Percentiles rank a stretch among this genome's conserved stretches.
phyloP scores from a whole-genome alignment of 2,113 vertebrate species.

The Peromyscus leucopus region DNA sequence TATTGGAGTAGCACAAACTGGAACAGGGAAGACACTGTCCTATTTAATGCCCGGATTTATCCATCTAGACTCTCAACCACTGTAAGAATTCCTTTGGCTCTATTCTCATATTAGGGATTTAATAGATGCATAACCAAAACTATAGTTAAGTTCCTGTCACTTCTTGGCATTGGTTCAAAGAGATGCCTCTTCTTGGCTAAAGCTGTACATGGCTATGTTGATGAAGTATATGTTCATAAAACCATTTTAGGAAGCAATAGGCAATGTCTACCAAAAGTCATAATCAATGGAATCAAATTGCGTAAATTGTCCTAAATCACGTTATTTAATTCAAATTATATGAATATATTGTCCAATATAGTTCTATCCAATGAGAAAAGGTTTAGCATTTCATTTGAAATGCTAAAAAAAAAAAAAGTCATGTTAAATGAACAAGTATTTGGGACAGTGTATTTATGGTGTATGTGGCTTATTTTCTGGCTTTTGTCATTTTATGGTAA shows the following conservation, averaged over 20 bases:
- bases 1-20: conserved; percentile 97
- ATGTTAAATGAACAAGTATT: background rate
- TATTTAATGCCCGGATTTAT: conserved; percentile 98
- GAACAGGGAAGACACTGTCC: conserved; percentile 96
- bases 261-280: background rate
- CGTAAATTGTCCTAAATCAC: background rate
- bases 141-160: background rate
- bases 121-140: background rate
- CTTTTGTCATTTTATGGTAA: conserved; percentile 6
- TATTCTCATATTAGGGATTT: conserved; percentile 29
- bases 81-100: conserved; percentile 88
- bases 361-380: conserved; percentile 30
- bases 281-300: background rate
- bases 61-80: conserved; percentile 94
- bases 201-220: background rate
- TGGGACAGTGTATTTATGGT: background rate
- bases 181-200: background rate
- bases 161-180: background rate
- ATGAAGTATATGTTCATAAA: background rate
- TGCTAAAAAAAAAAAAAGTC: background rate
- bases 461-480: background rate
- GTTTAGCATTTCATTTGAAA: background rate
- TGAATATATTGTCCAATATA: background rate
- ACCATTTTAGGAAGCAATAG: conserved; percentile 4
- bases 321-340: background rate